Evolutionary conservation across 1,140 invertebrate species (phyloP), one percentile per base, ranked within the genome.

Genomic region (Orchestia grillus): DNA sequence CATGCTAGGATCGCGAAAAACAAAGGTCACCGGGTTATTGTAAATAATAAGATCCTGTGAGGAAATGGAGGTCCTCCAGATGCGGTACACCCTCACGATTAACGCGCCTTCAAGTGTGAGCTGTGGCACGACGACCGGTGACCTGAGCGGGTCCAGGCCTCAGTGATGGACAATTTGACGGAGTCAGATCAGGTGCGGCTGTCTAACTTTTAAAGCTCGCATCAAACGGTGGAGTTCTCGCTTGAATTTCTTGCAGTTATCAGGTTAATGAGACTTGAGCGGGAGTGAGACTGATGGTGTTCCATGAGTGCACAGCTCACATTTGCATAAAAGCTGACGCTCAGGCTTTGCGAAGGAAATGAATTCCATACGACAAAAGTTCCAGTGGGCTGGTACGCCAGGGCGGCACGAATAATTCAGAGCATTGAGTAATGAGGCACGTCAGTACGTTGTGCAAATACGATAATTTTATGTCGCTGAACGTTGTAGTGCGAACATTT

Each of bases 171-270:
- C 28, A 77, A 77, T 77, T 77, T 77, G 62, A 77, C 11, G 41
- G 43, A 90, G 43, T 90, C 88, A 90, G 43, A 42, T 41, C 88
- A 90, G 88, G 88, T 90, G 88, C 28, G 88, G 88, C 4, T 36
- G 88, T 36, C 88, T 90, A 90, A 90, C 88, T 90, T 90, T 28
- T 90, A 15, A 90, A 44, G 6, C 88, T 90, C 88, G n/a, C 36
- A 90, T 90, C 88, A 90, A 90, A 90, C 4, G 88, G 15, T 90
- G 88, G 42, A 90, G 41, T 90, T 42, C 41, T 77, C 88, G 88
- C n/a, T 42, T 19, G 88, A 90, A 44, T 90, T 90, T 44, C n/a
- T 44, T 42, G 88, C 88, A 90, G 88, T 90, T 90, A 90, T 90
- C n/a, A 41, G 41, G 28, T 90, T 90, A 90, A 44, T 44, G n/a